Base-by-base conservation (phyloP, 2,113 vertebrate species). In the Ceuthmochares aereus region DNA sequence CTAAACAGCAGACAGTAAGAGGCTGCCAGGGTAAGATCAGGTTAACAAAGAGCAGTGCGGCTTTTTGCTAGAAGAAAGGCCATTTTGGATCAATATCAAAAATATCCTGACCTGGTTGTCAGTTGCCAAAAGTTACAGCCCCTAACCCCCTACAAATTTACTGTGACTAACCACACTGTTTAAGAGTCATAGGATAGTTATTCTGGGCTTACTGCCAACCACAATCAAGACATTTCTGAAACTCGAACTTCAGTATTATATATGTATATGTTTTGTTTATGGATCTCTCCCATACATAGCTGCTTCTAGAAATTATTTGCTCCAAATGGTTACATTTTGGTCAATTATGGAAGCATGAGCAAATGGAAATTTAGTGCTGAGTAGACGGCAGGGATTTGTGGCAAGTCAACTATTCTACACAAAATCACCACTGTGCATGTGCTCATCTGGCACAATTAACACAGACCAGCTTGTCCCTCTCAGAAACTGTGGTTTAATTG, bases 171-270 rank as follows among this genome's bases (percentile, higher is more conserved):
- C 40, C 91, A 60, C 56, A 25, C 5, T 72, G 51, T 89, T 92
- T 79, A 94, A 74, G 63, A 74, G 56, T 72, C 77, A 81, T 70
- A 22, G 19, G 56, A 67, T 14, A 87, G 36, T 78, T 87, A 84
- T 40, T 92, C 76, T 78, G 43, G 94, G 86, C 73, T 81, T 84
- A 37, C 29, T 81, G 93, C 89, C 90, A 95, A 55, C 26, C 55
- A 23, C 37, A 92, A 87, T 89, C 91, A 87, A 60, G 52, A 47
- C 34, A 40, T 49, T 94, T 84, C 89, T 92, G 34, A 73, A 90
- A 60, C 63, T 73, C 75, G 76, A 69, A 63, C 40, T 40, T 83
- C 2, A 70, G 36, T 32, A 36, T 76, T 60, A 79, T 54, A 56
- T 9, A 14, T 14, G 12, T 26, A 3, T 36, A 36, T 27, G 12